A percentile compares a stretch with the other conserved stretches of the same genome.
phyloP scores from a whole-genome alignment of 2,888 invertebrate species.

The Macrosiphum euphorbiae region DNA sequence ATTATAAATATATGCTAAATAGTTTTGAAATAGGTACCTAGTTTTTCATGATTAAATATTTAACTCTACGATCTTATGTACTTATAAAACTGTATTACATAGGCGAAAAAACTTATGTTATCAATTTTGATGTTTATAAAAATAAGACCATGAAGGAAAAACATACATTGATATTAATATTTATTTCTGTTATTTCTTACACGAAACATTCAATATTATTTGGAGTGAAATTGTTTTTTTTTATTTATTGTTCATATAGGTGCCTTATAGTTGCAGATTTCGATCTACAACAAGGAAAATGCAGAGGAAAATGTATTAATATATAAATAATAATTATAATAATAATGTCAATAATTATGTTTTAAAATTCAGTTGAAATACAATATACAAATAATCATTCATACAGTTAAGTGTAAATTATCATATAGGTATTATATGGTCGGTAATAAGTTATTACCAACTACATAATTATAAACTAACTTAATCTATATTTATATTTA shows the following conservation, averaged over 20 bases:
- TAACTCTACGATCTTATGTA: not conserved
- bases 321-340: not conserved
- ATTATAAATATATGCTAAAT: not conserved
- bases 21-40: no score
- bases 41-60: not conserved
- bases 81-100: not conserved
- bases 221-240: not conserved
- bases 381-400: not conserved
- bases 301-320: not conserved
- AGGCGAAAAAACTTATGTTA: not conserved
- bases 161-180: not conserved
- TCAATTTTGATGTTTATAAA: not conserved
- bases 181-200: constrained; percentile 11
- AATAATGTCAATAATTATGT: no score
- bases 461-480: not conserved
- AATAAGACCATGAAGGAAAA: not conserved
- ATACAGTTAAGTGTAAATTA: not conserved
- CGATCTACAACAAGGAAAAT: not conserved
- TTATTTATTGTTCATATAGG: not conserved
- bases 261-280: not conserved
- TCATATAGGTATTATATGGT: not conserved
- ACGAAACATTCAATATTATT: not conserved
- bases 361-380: not conserved
- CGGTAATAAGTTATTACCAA: not conserved
- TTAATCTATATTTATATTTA: not conserved